Evolutionary conservation across 2,113 vertebrate genomes (phyloP), one percentile per base, ranked within the genome.

Genomic region (Bombycilla garrulus): DNA sequence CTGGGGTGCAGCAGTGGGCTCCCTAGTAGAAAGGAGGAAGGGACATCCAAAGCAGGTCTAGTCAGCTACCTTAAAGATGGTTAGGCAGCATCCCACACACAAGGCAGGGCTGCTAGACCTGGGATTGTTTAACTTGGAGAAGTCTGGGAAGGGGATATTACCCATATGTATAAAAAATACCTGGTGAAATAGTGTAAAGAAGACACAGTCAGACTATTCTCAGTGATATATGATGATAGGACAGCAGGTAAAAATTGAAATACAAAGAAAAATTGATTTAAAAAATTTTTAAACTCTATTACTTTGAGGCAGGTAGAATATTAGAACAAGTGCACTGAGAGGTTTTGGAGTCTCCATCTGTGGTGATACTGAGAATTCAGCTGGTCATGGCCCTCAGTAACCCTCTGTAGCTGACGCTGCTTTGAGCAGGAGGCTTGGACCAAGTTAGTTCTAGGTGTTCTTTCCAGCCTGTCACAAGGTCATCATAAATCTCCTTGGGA

Each of bases 11-110:
- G 47, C 66, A 70, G 21, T n/a, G 15, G n/a, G 8, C 13, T 78
- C 28, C n/a, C 12, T 29, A 13, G 11, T 14, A 62, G 24, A 24
- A 70, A 58, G 65, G 33, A 54, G 45, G 50, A 81, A 16, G 11
- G 12, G 3, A 44, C 16, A 15, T 86, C 25, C 3, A 3, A 22
- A 66, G 29, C 2, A 0, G 4, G 1, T 83, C 16, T 45, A 28
- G 24, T 67, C 26, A 54, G 1, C 33, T 45, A 11, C 21, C 25
- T 26, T 26, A 22, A 66, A 66, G 51, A 19, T 45, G 29, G 9
- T 40, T 60, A 4, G 17, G 42, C 21, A 45, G 17, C 19, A 25
- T 65, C 40, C 48, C 36, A 28, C 12, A 13, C 29, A 24, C 1
- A 31, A 57, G 48, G 28, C 50, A 13, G 72, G 19, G 57, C 66